These are phyloP conservation scores for Chlorospingus flavigularis DNA, from an alignment of 2,797 vertebrate species.

Conservation along the genomic window DNA sequence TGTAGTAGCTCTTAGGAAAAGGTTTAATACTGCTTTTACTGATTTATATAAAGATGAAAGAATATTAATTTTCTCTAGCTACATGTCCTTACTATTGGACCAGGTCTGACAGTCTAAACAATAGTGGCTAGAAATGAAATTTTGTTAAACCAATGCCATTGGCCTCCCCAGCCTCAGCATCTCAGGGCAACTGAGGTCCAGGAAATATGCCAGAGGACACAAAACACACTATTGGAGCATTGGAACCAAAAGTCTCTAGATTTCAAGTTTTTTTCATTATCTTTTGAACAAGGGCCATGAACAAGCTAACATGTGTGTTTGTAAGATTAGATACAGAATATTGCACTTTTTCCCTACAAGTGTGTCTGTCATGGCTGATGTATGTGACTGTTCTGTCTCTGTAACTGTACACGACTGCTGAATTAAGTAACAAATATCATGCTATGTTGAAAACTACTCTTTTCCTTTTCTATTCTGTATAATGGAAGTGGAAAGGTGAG, in stretches of 20 bases:
- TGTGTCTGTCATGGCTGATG: too few species aligned
- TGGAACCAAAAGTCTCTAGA: neutral
- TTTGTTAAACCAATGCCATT: neutral
- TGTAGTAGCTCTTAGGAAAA: neutral
- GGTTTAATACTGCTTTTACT: neutral
- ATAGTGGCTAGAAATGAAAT: neutral
- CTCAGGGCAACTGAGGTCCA: neutral
- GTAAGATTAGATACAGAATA: neutral
- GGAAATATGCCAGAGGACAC: neutral
- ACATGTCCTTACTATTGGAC: neutral
- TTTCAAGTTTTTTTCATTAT: neutral
- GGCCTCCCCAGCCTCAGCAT: neutral
- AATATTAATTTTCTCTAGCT: neutral
- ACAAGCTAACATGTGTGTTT: neutral
- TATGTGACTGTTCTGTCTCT: neutral
- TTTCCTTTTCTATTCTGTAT: neutral
- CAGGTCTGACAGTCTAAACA: neutral
- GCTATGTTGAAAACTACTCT: neutral
- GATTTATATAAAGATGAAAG: neutral
- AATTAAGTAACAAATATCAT: neutral
- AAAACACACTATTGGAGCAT: neutral
- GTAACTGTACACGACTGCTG: neutral
- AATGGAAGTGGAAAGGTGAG: neutral
- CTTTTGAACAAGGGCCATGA: neutral
- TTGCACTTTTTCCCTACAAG: neutral